A percentile compares a stretch with the other conserved stretches of the same genome.
phyloP scores from a whole-genome alignment of 1,140 invertebrate genomes.

The Physella acuta region DNA sequence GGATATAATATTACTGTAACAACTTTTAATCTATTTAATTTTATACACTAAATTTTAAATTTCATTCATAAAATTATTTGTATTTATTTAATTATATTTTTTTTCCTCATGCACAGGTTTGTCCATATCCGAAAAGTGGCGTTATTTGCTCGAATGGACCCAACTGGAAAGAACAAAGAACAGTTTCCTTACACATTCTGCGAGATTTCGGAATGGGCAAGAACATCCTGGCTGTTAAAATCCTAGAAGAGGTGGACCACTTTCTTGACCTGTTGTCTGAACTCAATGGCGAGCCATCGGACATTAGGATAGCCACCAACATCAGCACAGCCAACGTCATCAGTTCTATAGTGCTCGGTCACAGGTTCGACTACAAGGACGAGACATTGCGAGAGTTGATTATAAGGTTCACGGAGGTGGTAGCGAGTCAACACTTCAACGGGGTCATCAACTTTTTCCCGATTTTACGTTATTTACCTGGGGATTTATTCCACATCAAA shows the following conservation, averaged over 20 bases:
- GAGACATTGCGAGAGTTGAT: too few species aligned
- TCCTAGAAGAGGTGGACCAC: slow-evolving; percentile 62
- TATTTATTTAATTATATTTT: too few species aligned
- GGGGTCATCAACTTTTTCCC: slow-evolving; percentile 34
- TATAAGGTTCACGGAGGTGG: slow-evolving; percentile 18
- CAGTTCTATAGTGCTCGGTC: slow-evolving; percentile 86
- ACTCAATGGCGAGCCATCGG: neutral
- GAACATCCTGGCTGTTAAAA: slow-evolving; percentile 69
- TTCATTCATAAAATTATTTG: too few species aligned
- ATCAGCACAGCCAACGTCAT: slow-evolving; percentile 87
- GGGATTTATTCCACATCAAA: slow-evolving; percentile 34
- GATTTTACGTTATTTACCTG: slow-evolving; percentile 31
- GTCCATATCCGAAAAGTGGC: too few species aligned
- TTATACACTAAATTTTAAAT: too few species aligned
- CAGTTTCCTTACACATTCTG: slow-evolving; percentile 72
- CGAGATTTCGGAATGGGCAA: slow-evolving; percentile 77
- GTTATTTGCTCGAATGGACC: neutral
- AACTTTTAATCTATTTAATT: too few species aligned
- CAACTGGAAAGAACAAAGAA: slow-evolving; percentile 57
- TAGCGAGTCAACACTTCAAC: slow-evolving; percentile 7
- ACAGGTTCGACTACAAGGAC: slow-evolving; percentile 72
- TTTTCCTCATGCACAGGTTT: too few species aligned
- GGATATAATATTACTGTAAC: too few species aligned
- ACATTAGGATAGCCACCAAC: slow-evolving; percentile 12
- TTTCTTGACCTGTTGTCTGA: slow-evolving; percentile 22